Base-by-base conservation (phyloP, 2,113 vertebrate genomes). In the Thymallus thymallus region DNA sequence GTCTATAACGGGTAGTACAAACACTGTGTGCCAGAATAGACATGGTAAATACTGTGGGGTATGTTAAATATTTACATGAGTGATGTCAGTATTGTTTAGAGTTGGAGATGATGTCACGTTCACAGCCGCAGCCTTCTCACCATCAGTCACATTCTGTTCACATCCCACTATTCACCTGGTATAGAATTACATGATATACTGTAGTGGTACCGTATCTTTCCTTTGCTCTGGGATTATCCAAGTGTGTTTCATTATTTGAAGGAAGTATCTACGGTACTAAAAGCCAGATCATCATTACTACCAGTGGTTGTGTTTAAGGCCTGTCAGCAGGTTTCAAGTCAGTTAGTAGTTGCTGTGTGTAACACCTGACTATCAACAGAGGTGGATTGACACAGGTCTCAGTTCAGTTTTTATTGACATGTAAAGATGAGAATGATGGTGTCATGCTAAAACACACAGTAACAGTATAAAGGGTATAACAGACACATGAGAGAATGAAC, bases 11-110 rank as follows among this genome's bases (percentile, higher is more conserved):
- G 56, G 56, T 16, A 23, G 56, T 60, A 60, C 41, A 84, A 76
- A 82, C 81, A 62, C 76, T 76, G 67, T 60, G 72, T 80, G 45
- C 76, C 79, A 81, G 45, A 75, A 77, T 76, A 85, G 73, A 84
- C 82, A 84, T 78, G 65, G 58, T 46, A 80, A 77, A 71, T 75
- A 26, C 32, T 16, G 51, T 55, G 18, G 3, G 18, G 51, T 18
- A 26, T 45, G 41, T 73, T 69, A 86, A 88, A 87, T 89, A 86
- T 88, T 88, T 88, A 70, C 80, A 88, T 74, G 20, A 75, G 63
- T 48, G 73, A 71, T 87, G 80, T 45, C 41, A 45, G 41, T 82
- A 88, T 80, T 74, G 70, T 80, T 82, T 55, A 85, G 77, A 81
- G 64, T 77, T 76, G 80, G 82, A 77, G 77, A 63, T 69, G 71